Conservation (phyloP, 2,113 vertebrate species). For the Gobiocypris rarus region DNA sequence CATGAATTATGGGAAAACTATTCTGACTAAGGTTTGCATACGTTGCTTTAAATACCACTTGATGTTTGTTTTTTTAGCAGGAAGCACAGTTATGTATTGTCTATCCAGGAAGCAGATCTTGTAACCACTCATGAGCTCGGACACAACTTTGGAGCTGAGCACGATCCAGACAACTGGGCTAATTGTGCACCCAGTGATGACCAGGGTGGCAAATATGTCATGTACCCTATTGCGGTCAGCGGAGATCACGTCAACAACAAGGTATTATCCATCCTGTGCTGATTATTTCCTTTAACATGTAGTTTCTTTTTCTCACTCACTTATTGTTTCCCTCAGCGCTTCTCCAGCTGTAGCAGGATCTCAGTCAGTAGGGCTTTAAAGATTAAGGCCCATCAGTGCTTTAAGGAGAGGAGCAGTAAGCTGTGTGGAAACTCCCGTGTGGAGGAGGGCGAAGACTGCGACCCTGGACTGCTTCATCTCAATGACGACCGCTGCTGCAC, state of each 20-base stretch:
- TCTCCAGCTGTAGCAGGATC: conserved; percentile 94
- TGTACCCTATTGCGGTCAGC: conserved; percentile 98
- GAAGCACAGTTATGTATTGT: background rate
- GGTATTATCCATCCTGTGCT: conserved; percentile 70
- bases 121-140: conserved; percentile 97
- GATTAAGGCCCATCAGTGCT: conserved; percentile 87
- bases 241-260: conserved; percentile 98
- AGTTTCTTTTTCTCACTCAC: background rate
- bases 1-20: conserved; percentile 98
- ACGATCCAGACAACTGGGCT: conserved; percentile 90
- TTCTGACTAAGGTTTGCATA: conserved; percentile 90
- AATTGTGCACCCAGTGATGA: conserved; percentile 92
- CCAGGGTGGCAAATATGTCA: conserved; percentile 92
- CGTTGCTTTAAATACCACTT: background rate
- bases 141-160: conserved; percentile 98
- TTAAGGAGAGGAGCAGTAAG: conserved; percentile 91
- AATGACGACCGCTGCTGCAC: conserved; percentile 88
- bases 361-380: conserved; percentile 89
- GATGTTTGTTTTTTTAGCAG: background rate
- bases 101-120: conserved; percentile 90
- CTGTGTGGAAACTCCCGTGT: conserved; percentile 97
- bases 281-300: background rate
- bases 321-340: conserved; percentile 77
- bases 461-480: conserved; percentile 89
- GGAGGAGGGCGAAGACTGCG: conserved; percentile 93